Percentiles rank a stretch among this genome's conserved stretches.
Evolutionary conservation across 2,888 invertebrate species (phyloP).

Genomic region (Drosophila aldrichi): DNA sequence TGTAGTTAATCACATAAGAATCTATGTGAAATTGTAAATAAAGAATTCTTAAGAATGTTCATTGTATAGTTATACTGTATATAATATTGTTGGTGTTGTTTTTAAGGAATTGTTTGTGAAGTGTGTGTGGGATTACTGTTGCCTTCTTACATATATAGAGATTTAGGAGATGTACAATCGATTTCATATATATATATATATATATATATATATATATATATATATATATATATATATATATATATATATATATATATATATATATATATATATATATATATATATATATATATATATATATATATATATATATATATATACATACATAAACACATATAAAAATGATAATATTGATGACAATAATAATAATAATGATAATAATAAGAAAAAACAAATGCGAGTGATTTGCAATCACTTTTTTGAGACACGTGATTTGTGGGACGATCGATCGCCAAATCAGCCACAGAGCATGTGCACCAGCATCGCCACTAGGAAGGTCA

Average conservation of each 20-base stretch:
- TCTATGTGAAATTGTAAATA: conserved; percentile 38
- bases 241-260: conserved; percentile 35
- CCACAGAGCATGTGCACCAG: conserved; percentile 82
- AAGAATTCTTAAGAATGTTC: conserved; percentile 38
- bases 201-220: conserved; percentile 9
- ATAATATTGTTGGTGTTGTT: conserved; percentile 42
- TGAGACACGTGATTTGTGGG: conserved; percentile 41
- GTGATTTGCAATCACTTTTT: conserved; percentile 52
- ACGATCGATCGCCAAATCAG: conserved; percentile 21
- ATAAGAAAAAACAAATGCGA: conserved; percentile 47
- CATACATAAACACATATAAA: conserved; percentile 19
- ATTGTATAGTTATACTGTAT: conserved; percentile 61
- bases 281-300: conserved; percentile 16
- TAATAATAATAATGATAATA: background rate
- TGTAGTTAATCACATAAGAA: conserved; percentile 34
- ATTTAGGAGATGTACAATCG: conserved; percentile 67
- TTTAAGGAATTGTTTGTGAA: conserved; percentile 21
- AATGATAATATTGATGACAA: conserved; percentile 18
- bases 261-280: conserved; percentile 32
- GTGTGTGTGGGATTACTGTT: conserved; percentile 14
- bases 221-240: conserved; percentile 35
- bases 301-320: conserved; percentile 28
- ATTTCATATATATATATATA: conserved; percentile 41
- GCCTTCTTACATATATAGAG: conserved; percentile 26
- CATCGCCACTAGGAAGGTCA: conserved; percentile 84